phyloP scores from a whole-genome alignment of 2,888 invertebrate species.

The Mesodorylaimus sp. region DNA sequence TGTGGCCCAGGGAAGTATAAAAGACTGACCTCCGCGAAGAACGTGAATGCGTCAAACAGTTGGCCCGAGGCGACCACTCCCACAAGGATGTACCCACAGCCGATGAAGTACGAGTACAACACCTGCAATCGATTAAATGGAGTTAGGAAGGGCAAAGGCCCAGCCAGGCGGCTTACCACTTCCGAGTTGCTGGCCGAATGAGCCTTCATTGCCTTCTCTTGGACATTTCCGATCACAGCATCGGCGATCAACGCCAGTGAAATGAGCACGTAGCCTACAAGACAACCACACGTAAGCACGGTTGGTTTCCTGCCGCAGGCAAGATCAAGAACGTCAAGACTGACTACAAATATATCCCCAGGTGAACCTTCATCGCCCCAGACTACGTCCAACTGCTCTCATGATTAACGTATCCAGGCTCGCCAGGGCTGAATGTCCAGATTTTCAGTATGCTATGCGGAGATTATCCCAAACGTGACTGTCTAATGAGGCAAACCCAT shows the following conservation, averaged over 20 bases:
- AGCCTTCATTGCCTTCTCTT: constrained; percentile 78
- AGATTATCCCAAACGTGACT: too few relatives aligned
- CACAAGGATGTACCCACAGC: constrained; percentile 56
- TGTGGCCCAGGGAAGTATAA: not conserved
- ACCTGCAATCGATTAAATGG: constrained; percentile 31
- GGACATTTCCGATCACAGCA: constrained; percentile 85
- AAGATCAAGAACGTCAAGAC: too few relatives aligned
- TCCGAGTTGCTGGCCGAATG: constrained; percentile 67
- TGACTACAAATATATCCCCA: too few relatives aligned
- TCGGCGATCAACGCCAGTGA: constrained; percentile 73
- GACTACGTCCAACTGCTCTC: too few relatives aligned
- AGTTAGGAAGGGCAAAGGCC: not conserved
- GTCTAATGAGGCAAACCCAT: too few relatives aligned
- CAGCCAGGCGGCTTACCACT: constrained; percentile 41
- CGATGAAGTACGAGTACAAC: constrained; percentile 72
- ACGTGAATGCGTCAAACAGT: constrained; percentile 51
- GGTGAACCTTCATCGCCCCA: too few relatives aligned
- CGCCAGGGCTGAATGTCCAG: too few relatives aligned
- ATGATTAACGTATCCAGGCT: too few relatives aligned
- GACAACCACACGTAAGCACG: too few relatives aligned
- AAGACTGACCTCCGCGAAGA: constrained; percentile 51
- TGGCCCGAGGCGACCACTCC: constrained; percentile 55
- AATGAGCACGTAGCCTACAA: constrained; percentile 36
- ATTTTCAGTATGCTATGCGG: too few relatives aligned
- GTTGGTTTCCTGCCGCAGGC: too few relatives aligned